Conservation (phyloP, 2,113 vertebrate genomes). For the Orcinus orca region DNA sequence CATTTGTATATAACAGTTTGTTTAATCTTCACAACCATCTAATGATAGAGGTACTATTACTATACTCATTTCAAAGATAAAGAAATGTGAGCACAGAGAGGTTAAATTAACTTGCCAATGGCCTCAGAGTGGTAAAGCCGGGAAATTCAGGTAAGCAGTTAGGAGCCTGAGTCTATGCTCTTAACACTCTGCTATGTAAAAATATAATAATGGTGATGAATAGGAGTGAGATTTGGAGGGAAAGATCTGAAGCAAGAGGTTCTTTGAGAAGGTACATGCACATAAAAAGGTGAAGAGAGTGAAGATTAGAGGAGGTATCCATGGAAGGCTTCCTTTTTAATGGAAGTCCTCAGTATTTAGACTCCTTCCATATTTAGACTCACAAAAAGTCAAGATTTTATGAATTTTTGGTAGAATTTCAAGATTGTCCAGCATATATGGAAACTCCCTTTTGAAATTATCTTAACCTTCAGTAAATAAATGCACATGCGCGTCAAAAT, state of each 20-base stretch:
- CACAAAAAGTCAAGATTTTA: not conserved
- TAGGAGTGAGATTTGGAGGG: not conserved
- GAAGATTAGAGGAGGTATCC: not conserved
- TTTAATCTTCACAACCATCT: not conserved
- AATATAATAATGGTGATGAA: not conserved
- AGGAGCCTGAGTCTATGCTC: not conserved
- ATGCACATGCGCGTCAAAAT: not conserved
- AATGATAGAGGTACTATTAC: not conserved
- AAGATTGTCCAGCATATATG: not conserved
- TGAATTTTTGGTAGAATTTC: not conserved
- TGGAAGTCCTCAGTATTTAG: not conserved
- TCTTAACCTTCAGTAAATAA: not conserved
- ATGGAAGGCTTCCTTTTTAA: not conserved
- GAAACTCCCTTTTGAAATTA: not conserved
- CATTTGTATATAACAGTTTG: not conserved
- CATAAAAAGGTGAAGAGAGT: not conserved
- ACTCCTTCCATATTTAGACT: not conserved
- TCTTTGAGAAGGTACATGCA: not conserved
- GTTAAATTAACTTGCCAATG: not conserved
- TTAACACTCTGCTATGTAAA: not conserved
- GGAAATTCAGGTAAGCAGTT: not conserved
- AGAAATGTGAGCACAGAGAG: not conserved
- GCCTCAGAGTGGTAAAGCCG: not conserved
- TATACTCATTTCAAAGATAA: not conserved
- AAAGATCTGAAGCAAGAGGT: not conserved